Evolutionary conservation across 2,888 invertebrate species (phyloP).

Genomic region (Platyscelio sp.): DNA sequence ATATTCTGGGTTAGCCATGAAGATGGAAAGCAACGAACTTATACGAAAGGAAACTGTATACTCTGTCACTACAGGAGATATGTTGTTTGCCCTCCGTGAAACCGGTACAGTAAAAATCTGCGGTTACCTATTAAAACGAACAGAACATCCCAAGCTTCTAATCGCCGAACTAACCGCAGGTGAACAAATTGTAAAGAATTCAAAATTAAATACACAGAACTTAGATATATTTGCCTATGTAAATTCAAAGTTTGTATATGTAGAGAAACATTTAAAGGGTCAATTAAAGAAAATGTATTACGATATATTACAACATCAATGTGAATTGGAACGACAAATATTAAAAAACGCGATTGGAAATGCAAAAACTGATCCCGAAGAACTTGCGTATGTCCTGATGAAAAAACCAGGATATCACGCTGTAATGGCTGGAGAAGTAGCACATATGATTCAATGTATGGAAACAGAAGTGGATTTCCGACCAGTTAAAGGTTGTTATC

Average conservation of each 20-base stretch:
- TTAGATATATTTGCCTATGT: constrained; percentile 72
- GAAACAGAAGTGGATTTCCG: constrained; percentile 59
- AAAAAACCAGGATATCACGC: constrained; percentile 75
- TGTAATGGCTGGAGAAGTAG: constrained; percentile 73
- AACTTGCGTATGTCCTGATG: constrained; percentile 72
- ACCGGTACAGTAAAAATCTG: constrained; percentile 3
- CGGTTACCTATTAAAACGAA: constrained; percentile 28
- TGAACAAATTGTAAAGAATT: not conserved
- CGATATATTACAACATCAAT: constrained; percentile 71
- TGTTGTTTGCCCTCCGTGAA: constrained; percentile 62
- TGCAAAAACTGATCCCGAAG: constrained; percentile 72
- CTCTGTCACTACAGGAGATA: constrained; percentile 34
- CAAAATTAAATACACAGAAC: constrained; percentile 30
- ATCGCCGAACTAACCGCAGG: not conserved
- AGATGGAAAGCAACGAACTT: not conserved
- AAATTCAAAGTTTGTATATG: constrained; percentile 76
- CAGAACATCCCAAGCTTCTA: constrained; percentile 59
- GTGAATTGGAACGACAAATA: constrained; percentile 74
- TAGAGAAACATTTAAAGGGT: constrained; percentile 72
- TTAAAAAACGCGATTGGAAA: constrained; percentile 72
- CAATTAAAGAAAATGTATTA: constrained; percentile 66
- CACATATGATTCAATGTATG: constrained; percentile 76
- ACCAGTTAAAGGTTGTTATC: constrained; percentile 64
- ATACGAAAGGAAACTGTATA: constrained; percentile 32
- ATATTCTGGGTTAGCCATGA: not conserved